A percentile compares a stretch with the other conserved stretches of the same genome.
These are phyloP conservation scores for Antedon mediterranea DNA, from an alignment of 53 echinoderm and acorn worm species.

Conservation along the genomic window DNA sequence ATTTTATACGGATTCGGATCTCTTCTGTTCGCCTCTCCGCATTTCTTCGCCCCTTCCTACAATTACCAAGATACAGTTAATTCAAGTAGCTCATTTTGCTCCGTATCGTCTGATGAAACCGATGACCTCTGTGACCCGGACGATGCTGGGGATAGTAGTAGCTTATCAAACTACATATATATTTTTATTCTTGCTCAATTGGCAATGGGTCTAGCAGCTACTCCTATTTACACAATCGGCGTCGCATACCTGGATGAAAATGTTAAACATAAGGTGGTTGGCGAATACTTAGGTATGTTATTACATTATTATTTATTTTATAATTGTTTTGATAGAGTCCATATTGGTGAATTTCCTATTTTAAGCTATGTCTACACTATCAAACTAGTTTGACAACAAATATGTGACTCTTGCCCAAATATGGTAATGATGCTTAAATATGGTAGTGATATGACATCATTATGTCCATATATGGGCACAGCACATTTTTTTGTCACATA, in stretches of 20 bases:
- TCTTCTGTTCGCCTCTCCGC: not conserved
- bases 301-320: too few species aligned
- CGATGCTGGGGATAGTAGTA: not conserved
- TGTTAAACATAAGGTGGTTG: conserved; percentile 11
- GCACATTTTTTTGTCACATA: too few species aligned
- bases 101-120: not conserved
- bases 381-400: too few species aligned
- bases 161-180: conserved; percentile 24
- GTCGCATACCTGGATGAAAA: conserved; percentile 39
- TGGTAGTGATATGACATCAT: too few species aligned
- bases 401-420: too few species aligned
- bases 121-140: not conserved
- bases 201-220: conserved; percentile 19
- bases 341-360: too few species aligned
- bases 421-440: too few species aligned
- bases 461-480: too few species aligned
- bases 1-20: not conserved
- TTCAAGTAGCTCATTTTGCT: not conserved
- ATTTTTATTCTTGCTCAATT: conserved; percentile 23
- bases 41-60: not conserved
- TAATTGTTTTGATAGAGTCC: too few species aligned
- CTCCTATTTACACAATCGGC: conserved; percentile 21
- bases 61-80: not conserved
- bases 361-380: too few species aligned
- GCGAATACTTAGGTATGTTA: conserved; percentile 30